Percentiles rank a stretch among this genome's conserved stretches.
These are phyloP conservation scores for Agrochola circellaris DNA, from an alignment of 2,888 invertebrate genomes.

Conservation along the genomic window DNA sequence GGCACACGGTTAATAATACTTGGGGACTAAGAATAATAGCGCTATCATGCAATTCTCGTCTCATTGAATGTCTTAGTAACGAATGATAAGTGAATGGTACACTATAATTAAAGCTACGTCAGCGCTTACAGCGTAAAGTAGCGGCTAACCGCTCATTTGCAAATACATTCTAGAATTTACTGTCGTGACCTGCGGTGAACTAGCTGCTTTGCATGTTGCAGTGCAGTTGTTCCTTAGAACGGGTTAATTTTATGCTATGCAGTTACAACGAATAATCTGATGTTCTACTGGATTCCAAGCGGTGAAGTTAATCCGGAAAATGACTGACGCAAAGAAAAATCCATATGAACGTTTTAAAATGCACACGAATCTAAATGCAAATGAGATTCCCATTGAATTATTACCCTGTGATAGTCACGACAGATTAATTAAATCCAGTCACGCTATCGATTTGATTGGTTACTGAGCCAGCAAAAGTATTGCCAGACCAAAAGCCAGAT, in stretches of 20 bases:
- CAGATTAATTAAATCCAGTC: background rate
- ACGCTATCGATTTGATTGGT: background rate
- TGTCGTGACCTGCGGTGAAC: slow-evolving; percentile 30
- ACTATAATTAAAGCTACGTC: slow-evolving; percentile 17
- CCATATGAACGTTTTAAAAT: background rate
- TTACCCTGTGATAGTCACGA: background rate
- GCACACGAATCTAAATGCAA: background rate
- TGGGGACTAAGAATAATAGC: slow-evolving; percentile 37
- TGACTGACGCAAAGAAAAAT: background rate
- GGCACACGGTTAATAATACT: slow-evolving; percentile 14
- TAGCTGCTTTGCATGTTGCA: slow-evolving; percentile 19
- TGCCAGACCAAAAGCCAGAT: background rate
- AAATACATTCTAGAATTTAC: slow-evolving; percentile 18
- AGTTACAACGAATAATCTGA: slow-evolving; percentile 6
- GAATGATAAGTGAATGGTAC: slow-evolving; percentile 8
- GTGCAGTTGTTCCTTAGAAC: slow-evolving; percentile 35
- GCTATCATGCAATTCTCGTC: slow-evolving; percentile 25
- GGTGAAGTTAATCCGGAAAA: too few relatives aligned
- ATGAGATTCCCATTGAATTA: background rate
- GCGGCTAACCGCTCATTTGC: slow-evolving; percentile 17
- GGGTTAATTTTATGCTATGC: slow-evolving; percentile 10
- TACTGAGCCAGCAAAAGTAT: background rate
- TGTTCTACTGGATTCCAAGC: background rate
- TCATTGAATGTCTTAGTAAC: slow-evolving; percentile 20
- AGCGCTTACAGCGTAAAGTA: background rate